phyloP scores from a whole-genome alignment of 1,140 invertebrate genomes.

The Zaprionus taronus region DNA sequence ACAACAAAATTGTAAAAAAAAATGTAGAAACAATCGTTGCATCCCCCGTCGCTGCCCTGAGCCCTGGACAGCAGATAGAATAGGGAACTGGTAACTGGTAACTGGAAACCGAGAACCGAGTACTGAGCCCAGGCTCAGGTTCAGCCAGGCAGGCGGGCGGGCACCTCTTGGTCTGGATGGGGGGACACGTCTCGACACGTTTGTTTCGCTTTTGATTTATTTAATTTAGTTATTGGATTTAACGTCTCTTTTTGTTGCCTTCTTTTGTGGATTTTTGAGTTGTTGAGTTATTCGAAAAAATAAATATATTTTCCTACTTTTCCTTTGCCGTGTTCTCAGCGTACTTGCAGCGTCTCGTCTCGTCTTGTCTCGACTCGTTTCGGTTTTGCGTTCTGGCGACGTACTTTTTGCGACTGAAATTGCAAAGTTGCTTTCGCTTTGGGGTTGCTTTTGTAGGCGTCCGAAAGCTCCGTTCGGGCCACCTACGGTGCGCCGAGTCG shows the following conservation, averaged over 20 bases:
- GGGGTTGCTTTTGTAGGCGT: conserved; percentile 75
- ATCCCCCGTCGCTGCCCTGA: not conserved
- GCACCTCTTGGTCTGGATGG: no score
- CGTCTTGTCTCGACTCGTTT: not conserved
- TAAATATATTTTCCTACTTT: conserved; percentile 17
- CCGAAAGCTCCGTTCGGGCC: conserved; percentile 65
- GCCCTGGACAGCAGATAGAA: not conserved
- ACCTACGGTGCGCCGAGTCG: conserved; percentile 35
- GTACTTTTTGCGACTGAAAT: conserved; percentile 83
- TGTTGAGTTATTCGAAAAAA: not conserved
- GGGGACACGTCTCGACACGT: no score
- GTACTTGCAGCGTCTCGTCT: conserved; percentile 27
- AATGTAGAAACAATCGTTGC: conserved; percentile 8
- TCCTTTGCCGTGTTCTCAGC: conserved; percentile 20
- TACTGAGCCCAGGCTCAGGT: no score
- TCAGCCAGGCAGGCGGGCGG: no score
- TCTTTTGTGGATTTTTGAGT: not conserved
- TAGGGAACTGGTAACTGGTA: no score
- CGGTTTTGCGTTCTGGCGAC: conserved; percentile 75
- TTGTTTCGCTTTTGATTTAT: not conserved
- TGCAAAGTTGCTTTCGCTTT: conserved; percentile 72
- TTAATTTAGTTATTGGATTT: not conserved
- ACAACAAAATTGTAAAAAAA: conserved; percentile 27
- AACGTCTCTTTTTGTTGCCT: not conserved
- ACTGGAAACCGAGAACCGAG: no score